These are phyloP conservation scores for Menura novaehollandiae DNA, from an alignment of 2,113 vertebrate species.

Conservation along the genomic window DNA sequence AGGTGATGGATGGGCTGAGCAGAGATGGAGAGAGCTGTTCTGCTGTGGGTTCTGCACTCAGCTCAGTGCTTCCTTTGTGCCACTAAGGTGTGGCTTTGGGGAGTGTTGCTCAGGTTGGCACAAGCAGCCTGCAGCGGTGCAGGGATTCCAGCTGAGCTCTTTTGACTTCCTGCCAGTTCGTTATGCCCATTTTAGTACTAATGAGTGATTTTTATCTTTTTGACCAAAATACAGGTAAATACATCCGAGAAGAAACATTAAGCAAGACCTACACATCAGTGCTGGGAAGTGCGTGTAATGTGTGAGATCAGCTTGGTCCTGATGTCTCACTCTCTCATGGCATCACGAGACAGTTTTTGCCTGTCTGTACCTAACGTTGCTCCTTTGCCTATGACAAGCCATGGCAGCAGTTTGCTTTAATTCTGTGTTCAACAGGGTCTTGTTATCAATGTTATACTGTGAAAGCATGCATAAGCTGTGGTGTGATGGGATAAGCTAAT, in stretches of 20 bases:
- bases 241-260: neutral
- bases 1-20: neutral
- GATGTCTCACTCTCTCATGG: accelerated
- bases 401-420: neutral
- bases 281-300: neutral
- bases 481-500: neutral
- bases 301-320: neutral
- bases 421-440: neutral
- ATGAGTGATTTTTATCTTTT: neutral
- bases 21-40: neutral
- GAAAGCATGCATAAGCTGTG: neutral
- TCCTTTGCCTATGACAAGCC: neutral
- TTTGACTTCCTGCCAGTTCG: neutral
- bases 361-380: neutral
- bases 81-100: neutral
- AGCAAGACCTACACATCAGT: neutral
- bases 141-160: neutral
- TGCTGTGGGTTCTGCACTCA: neutral
- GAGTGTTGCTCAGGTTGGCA: neutral
- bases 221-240: neutral
- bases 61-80: neutral
- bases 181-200: neutral
- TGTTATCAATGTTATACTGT: neutral
- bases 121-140: neutral
- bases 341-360: neutral